These are phyloP conservation scores for Agelastica alni DNA, from an alignment of 2,888 invertebrate species.

Conservation along the genomic window DNA sequence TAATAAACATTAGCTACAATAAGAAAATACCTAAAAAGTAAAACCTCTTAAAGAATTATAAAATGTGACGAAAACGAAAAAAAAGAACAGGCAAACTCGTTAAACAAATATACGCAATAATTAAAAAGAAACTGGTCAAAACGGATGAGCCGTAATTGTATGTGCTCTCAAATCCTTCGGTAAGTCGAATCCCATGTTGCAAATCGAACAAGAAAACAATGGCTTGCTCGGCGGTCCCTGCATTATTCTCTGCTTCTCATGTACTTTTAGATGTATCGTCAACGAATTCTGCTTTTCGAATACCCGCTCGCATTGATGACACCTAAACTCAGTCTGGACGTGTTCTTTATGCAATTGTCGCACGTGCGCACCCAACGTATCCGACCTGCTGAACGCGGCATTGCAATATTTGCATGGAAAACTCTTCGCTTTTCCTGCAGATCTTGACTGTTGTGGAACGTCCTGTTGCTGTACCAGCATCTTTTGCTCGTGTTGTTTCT, in stretches of 20 bases:
- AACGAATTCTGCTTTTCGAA: conserved; percentile 67
- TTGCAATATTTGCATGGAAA: conserved; percentile 66
- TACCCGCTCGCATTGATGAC: conserved; percentile 67
- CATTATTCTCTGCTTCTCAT: conserved; percentile 58
- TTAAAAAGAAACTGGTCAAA: conserved; percentile 41
- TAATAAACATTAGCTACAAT: conserved; percentile 3
- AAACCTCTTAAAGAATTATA: too few relatives aligned
- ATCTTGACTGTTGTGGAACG: neutral
- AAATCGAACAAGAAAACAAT: conserved; percentile 62
- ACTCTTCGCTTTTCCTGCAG: conserved; percentile 41
- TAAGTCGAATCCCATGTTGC: conserved; percentile 56
- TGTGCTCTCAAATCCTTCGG: conserved; percentile 54
- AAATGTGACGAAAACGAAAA: neutral
- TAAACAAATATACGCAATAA: neutral
- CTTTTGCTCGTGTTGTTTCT: conserved; percentile 39
- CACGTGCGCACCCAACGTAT: conserved; percentile 67
- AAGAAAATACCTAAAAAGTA: neutral
- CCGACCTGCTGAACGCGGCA: conserved; percentile 66
- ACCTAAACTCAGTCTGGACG: conserved; percentile 59
- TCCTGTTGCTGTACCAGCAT: conserved; percentile 50
- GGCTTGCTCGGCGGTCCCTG: conserved; percentile 43
- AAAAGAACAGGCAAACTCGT: neutral
- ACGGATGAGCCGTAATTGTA: conserved; percentile 53
- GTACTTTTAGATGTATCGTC: conserved; percentile 66
- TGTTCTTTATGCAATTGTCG: conserved; percentile 62